Evolutionary conservation across 2,113 vertebrate species (phyloP), one percentile per base, ranked within the genome.

Genomic region (Anser brachyrhynchus): DNA sequence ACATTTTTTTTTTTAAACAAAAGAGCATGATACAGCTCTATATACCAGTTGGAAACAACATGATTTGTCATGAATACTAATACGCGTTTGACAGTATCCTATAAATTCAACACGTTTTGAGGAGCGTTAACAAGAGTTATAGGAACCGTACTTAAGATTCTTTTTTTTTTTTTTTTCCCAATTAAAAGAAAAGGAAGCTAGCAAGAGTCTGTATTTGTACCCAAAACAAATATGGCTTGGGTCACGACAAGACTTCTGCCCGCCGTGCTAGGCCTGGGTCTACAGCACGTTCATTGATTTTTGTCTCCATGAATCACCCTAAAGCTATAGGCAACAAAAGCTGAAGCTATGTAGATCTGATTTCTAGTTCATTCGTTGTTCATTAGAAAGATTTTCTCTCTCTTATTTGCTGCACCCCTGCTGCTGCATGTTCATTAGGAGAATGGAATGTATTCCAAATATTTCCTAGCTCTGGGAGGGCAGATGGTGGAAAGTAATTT

Each of bases 381-480:
- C 96, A 97, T 97, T 97, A 96, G 96, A 94, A 97, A 96, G 96
- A 96, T 95, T 97, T 95, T 93, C 93, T 97, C 86, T 95, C 93
- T 90, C 74, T 95, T 94, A 85, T 94, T 95, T 94, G 92, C 44
- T 14, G 94, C 91, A 82, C 85, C 92, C 94, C 93, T 95, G 89
- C 87, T 81, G 85, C 79, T 96, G 86, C 31, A 33, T 29, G 93
- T 86, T 96, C 92, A 96, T 97, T 97, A 96, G 79, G 91, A 95
- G 96, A 97, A 95, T 96, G 94, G 94, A 97, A 97, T 94, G 92
- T 95, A 96, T 97, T 97, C 96, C 96, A 97, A 97, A 96, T 93
- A 97, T 97, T 96, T 96, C 95, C 84, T 72, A 70, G 93, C 79
- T 82, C 85, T 94, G 90, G 91, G 90, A 85, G 92, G 93, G 94